Conservation (phyloP, 2,888 invertebrate genomes). For the Eristalinus aeneus region DNA sequence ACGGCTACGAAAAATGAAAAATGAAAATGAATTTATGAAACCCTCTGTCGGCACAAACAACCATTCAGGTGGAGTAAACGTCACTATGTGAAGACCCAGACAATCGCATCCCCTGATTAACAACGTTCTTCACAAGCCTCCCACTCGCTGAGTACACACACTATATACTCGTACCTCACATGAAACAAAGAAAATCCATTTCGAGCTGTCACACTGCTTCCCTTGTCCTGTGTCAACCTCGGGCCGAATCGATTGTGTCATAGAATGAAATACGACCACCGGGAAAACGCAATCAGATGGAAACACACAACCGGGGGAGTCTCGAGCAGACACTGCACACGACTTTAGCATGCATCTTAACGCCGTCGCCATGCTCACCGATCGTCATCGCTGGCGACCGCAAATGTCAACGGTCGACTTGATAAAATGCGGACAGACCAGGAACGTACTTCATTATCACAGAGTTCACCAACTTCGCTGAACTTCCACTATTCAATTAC, state of each 20-base stretch:
- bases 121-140: slow-evolving; percentile 24
- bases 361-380: neutral
- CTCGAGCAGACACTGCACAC: slow-evolving; percentile 3
- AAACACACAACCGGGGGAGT: slow-evolving; percentile 22
- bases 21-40: neutral
- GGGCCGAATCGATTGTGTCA: slow-evolving; percentile 35
- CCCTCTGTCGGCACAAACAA: neutral
- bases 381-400: slow-evolving; percentile 11
- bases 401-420: slow-evolving; percentile 16
- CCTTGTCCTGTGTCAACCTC: slow-evolving; percentile 41
- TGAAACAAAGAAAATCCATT: slow-evolving; percentile 29
- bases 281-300: slow-evolving; percentile 57
- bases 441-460: neutral
- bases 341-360: neutral
- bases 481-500: neutral
- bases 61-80: neutral
- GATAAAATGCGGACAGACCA: neutral
- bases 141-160: slow-evolving; percentile 11
- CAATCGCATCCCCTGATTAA: neutral
- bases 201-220: slow-evolving; percentile 35
- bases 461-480: neutral
- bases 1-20: neutral
- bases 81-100: neutral
- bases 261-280: slow-evolving; percentile 51
- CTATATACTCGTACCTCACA: neutral